Evolutionary conservation across 2,113 vertebrate genomes (phyloP).

Genomic region (Nothobranchius kuhntae): DNA sequence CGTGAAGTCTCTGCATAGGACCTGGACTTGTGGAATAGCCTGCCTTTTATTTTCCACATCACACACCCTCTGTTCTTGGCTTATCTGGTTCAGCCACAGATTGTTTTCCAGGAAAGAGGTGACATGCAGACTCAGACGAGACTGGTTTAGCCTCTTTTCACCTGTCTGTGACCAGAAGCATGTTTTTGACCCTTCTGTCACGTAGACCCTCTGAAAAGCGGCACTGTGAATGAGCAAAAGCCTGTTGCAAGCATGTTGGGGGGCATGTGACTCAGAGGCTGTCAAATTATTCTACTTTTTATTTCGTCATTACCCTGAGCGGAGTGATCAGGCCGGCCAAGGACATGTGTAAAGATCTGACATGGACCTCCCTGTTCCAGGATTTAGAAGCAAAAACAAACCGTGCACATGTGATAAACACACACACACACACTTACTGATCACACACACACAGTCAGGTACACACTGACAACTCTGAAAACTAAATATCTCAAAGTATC

Average conservation of each 20-base stretch:
- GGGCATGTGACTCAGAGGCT: slow-evolving; percentile 44
- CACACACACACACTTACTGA: too few relatives aligned
- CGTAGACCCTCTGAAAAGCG: slow-evolving; percentile 11
- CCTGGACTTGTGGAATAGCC: slow-evolving; percentile 48
- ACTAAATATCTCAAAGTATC: slow-evolving; percentile 27
- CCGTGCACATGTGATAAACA: slow-evolving; percentile 11
- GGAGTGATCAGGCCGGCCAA: slow-evolving; percentile 49
- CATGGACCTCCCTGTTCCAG: slow-evolving; percentile 47
- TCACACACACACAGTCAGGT: too few relatives aligned
- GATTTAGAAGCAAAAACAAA: slow-evolving; percentile 54
- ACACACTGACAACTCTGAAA: slow-evolving; percentile 9
- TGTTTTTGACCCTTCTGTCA: slow-evolving; percentile 44
- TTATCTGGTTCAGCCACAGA: slow-evolving; percentile 74
- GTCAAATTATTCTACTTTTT: slow-evolving; percentile 9
- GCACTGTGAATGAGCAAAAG: slow-evolving; percentile 34
- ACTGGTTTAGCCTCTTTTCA: slow-evolving; percentile 57
- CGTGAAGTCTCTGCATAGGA: slow-evolving; percentile 61
- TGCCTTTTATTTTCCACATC: slow-evolving; percentile 52
- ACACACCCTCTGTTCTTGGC: slow-evolving; percentile 65
- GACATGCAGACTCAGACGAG: slow-evolving; percentile 42
- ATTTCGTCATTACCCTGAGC: slow-evolving; percentile 36
- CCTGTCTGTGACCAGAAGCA: slow-evolving; percentile 49
- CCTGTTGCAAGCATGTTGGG: slow-evolving; percentile 27
- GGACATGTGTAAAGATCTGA: slow-evolving; percentile 66
- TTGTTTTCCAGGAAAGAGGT: slow-evolving; percentile 64